Evolutionary conservation across 2,888 invertebrate species (phyloP).

Genomic region (Apamea epomidion): DNA sequence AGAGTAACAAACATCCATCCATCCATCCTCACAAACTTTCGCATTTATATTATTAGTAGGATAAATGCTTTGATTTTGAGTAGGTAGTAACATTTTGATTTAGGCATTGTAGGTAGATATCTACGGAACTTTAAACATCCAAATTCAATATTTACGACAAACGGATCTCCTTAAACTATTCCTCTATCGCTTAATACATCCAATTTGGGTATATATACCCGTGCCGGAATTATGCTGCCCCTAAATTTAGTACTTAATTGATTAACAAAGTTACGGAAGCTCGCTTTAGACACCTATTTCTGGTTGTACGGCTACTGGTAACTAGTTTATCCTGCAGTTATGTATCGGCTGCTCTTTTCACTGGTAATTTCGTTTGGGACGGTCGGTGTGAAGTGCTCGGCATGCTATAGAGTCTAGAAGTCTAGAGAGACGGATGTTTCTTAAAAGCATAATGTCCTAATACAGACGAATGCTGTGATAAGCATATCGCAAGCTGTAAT

Average conservation of each 20-base stretch:
- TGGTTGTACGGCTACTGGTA: conserved; percentile 30
- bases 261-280: conserved; percentile 60
- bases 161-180: conserved; percentile 26
- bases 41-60: too few species aligned
- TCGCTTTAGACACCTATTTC: conserved; percentile 39
- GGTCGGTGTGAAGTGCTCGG: conserved; percentile 25
- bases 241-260: conserved; percentile 58
- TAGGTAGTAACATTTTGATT: background rate
- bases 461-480: background rate
- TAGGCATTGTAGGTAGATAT: too few species aligned
- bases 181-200: conserved; percentile 40
- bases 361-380: background rate
- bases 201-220: conserved; percentile 44
- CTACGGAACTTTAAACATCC: background rate
- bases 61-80: background rate
- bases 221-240: conserved; percentile 42
- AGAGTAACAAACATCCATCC: too few species aligned
- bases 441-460: background rate
- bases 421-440: background rate
- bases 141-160: conserved; percentile 26
- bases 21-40: too few species aligned
- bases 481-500: too few species aligned
- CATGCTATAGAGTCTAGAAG: background rate
- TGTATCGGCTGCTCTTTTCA: conserved; percentile 39
- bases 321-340: conserved; percentile 53